Conservation (phyloP, 2,113 vertebrate species). For the Datnioides undecimradiatus region DNA sequence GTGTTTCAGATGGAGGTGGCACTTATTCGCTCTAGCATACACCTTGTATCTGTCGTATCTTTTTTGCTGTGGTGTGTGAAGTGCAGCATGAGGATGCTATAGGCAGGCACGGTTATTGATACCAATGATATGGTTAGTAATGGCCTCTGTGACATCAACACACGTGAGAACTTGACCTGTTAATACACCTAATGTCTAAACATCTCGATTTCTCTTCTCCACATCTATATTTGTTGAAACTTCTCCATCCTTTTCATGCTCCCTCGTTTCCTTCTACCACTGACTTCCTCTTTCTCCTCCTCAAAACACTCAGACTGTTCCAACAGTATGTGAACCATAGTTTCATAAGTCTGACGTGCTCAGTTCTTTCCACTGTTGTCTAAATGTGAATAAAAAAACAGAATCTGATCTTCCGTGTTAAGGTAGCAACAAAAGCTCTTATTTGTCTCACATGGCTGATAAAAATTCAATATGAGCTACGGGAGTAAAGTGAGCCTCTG, state of each 20-base stretch:
- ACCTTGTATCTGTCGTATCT: background rate
- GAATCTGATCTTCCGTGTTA: slow-evolving; percentile 15
- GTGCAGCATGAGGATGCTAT: slow-evolving; percentile 45
- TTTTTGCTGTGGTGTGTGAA: slow-evolving; percentile 39
- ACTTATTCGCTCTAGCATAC: slow-evolving; percentile 44
- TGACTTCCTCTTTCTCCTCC: slow-evolving; percentile 1
- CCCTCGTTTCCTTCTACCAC: background rate
- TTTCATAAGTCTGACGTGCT: slow-evolving; percentile 9
- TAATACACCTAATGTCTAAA: slow-evolving; percentile 17
- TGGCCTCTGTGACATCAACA: slow-evolving; percentile 33
- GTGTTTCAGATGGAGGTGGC: slow-evolving; percentile 55
- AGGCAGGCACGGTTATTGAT: slow-evolving; percentile 44
- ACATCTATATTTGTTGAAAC: slow-evolving; percentile 11
- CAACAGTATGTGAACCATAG: background rate
- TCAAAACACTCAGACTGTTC: slow-evolving; percentile 8
- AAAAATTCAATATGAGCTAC: slow-evolving; percentile 9
- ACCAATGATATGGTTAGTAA: slow-evolving; percentile 25
- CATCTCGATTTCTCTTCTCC: background rate
- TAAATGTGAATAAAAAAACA: slow-evolving; percentile 13
- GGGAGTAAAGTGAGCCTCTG: slow-evolving; percentile 11
- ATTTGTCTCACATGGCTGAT: slow-evolving; percentile 33
- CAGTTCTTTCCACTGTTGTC: slow-evolving; percentile 21
- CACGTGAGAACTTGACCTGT: slow-evolving; percentile 15
- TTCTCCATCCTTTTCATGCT: background rate
- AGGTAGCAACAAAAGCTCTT: slow-evolving; percentile 32